Base-by-base conservation (phyloP, 2,113 vertebrate species). In the Hemibagrus wyckioides region DNA sequence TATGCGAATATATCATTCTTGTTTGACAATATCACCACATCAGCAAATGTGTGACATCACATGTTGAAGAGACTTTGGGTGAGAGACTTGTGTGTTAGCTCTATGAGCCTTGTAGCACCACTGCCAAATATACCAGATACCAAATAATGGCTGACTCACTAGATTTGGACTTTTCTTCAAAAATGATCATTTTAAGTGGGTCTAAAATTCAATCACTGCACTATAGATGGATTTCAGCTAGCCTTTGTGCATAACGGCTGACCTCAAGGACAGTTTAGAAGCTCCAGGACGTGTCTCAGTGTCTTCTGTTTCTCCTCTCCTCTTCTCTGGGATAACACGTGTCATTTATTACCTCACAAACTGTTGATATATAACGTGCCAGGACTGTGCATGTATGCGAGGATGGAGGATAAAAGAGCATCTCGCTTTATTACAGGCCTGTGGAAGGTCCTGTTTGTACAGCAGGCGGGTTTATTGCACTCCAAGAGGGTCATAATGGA, bases 381-480 rank as follows among this genome's bases (percentile, higher is more conserved):
- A 82, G 82, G 86, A 19, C 15, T 15, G 44, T 61, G 83, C 67
- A 30, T 83, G 36, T 71, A 14, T 48, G 57, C 11, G 19, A 48
- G 56, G 57, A 21, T 54, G 57, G 36, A 56, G 65, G 71, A 84
- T 81, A 71, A 82, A 88, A 76, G n/a, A 56, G 71, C 33, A 23
- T 44, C 80, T 56, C 0, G 44, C 54, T 85, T 82, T 89, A 86
- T 86, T 83, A 63, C 80, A 77, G 77, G 80, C 39, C 80, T 67
- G 48, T 39, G 23, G 83, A 79, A 73, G 52, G 65, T 82, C n/a
- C 41, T 90, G 85, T 89, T 86, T 88, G 65, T 87, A 71, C 85
- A 79, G 85, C 82, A 82, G 77, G 41, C 75, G 36, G 59, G 65
- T 89, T 81, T 86, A 85, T 87, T 88, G 77, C 39, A 25, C 59